phyloP scores from a whole-genome alignment of 2,113 vertebrate species.

The Mormyrus lacerda region DNA sequence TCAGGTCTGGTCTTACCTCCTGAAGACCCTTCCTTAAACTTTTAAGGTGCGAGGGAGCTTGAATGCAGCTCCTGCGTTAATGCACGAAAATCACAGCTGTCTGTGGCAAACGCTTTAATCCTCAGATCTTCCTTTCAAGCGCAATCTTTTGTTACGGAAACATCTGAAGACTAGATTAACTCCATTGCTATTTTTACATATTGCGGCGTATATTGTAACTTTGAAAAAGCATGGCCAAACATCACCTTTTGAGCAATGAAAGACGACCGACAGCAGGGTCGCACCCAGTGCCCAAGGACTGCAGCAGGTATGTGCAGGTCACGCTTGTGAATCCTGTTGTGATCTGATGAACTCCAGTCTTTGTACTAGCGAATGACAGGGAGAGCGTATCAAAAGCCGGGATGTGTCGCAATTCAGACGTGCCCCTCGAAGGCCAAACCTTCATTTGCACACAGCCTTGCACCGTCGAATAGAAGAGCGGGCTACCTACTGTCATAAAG shows the following conservation, averaged over 20 bases:
- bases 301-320: background rate
- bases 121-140: background rate
- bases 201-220: background rate
- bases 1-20: background rate
- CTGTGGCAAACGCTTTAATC: background rate
- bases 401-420: background rate
- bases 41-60: constrained; percentile 1
- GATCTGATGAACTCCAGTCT: background rate
- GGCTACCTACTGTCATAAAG: background rate
- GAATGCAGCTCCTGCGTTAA: background rate
- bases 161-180: background rate
- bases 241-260: background rate
- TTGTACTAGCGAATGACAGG: background rate
- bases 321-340: background rate
- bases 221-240: background rate
- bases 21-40: background rate
- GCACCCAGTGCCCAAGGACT: background rate
- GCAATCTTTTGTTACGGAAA: background rate
- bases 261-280: background rate
- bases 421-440: background rate
- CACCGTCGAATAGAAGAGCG: background rate
- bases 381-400: background rate
- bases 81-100: background rate
- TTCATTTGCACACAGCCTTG: background rate
- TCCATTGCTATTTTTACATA: background rate